Conservation (phyloP, 37 sponge, comb jelly and placozoan species). For the Beroe forskalii region DNA sequence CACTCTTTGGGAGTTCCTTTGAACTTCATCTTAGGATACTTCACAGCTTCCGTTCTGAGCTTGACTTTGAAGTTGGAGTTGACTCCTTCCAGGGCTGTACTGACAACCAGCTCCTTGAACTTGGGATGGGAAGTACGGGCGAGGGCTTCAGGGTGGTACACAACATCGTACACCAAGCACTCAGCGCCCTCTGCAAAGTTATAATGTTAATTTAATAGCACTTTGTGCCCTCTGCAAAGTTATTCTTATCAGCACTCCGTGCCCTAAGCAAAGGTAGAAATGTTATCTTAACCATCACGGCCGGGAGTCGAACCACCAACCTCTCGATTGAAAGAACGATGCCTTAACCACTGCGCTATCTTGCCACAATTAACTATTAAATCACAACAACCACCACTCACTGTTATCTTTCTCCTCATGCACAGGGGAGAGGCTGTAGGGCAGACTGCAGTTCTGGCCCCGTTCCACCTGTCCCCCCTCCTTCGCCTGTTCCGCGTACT, state of each 20-base stretch:
- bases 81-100: conserved; percentile 78
- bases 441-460: conserved; percentile 82
- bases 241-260: too few relatives aligned
- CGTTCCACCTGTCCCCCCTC: conserved; percentile 30
- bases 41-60: conserved; percentile 67
- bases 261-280: too few relatives aligned
- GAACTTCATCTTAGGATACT: conserved; percentile 74
- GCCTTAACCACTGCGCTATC: too few relatives aligned
- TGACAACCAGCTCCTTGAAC: conserved; percentile 76
- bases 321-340: too few relatives aligned
- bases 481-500: neutral
- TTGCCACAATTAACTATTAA: too few relatives aligned
- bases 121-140: conserved; percentile 62
- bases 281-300: too few relatives aligned
- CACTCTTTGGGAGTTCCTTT: conserved; percentile 74
- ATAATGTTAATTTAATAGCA: too few relatives aligned
- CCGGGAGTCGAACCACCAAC: too few relatives aligned
- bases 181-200: conserved; percentile 69
- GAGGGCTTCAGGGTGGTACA: conserved; percentile 72
- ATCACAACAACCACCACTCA: too few relatives aligned
- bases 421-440: conserved; percentile 67
- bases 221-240: too few relatives aligned
- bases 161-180: conserved; percentile 77
- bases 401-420: conserved; percentile 35
- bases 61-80: conserved; percentile 68